Evolutionary conservation across 2,797 vertebrate genomes (phyloP), one percentile per base, ranked within the genome.

Genomic region (Trichosurus vulpecula): DNA sequence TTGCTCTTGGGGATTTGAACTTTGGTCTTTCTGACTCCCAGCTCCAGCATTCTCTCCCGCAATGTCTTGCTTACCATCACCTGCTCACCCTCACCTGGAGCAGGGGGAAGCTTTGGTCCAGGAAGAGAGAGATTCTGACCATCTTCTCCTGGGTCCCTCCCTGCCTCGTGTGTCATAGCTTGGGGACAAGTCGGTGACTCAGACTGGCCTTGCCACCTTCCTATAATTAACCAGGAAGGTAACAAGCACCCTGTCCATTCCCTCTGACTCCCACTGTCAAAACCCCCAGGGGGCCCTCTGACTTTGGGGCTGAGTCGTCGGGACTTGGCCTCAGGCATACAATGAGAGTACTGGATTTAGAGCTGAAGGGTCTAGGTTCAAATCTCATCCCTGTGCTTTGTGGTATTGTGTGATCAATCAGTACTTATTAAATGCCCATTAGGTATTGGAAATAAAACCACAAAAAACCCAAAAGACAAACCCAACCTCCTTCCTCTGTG

Each of bases 161-260:
- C 94, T 97, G 96, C 96, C 96, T 97, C 94, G 89, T 97, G 95
- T 97, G 95, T 97, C 52, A 92, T 91, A 52, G 96, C 95, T 97
- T 87, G 52, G 14, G 93, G 98, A 95, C 93, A 96, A 98, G 97
- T 97, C 95, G 10, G 22, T 96, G 97, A 97, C 98, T 98, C 81
- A 97, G 98, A 98, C 98, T 6, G 97, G 97, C 96, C 97, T 97
- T 94, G 93, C 47, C 66, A 90, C 52, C 93, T 93, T 55, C 52
- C 81, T 95, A 3, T 98, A 98, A 98, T 98, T 98, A 98, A 97
- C 97, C 96, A 97, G 56, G 97, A 98, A 98, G 92, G 97, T 95
- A 96, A 97, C 97, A 19, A 81, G 6, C 19, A 2, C n/a, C 66
- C n/a, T 19, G 96, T 95, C 93, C 96, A 93, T 97, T 96, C 93